Percentiles rank a stretch among this genome's conserved stretches.
Conservation (phyloP, 2,113 vertebrate genomes). For the Zosterops pallidus region DNA sequence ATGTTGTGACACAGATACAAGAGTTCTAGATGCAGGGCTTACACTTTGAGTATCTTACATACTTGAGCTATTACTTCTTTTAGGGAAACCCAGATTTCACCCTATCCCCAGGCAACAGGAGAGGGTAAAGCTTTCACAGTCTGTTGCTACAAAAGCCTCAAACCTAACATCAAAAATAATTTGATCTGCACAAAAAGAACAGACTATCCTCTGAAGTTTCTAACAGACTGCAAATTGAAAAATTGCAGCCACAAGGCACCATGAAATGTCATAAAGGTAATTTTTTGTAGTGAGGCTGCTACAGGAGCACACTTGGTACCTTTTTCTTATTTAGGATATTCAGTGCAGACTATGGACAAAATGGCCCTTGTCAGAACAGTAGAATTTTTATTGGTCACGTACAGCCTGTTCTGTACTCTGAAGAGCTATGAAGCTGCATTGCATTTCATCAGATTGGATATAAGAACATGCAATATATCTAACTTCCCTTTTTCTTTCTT, state of each 20-base stretch:
- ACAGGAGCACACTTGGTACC: neutral
- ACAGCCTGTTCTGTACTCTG: neutral
- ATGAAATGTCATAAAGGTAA: neutral
- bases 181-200: neutral
- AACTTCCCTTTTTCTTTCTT: neutral
- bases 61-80: neutral
- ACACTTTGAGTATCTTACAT: neutral
- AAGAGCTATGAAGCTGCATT: neutral
- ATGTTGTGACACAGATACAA: neutral
- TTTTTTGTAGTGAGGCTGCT: neutral
- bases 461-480: neutral
- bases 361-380: neutral
- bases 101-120: neutral
- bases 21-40: neutral
- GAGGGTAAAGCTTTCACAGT: neutral
- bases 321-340: neutral
- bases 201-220: neutral
- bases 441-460: neutral
- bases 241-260: neutral
- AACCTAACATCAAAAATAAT: neutral
- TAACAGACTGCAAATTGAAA: neutral
- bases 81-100: neutral
- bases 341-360: neutral
- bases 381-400: neutral
- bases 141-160: neutral